Evolutionary conservation across 1,140 invertebrate species (phyloP), one percentile per base, ranked within the genome.

Genomic region (Trichonephila clavipes): DNA sequence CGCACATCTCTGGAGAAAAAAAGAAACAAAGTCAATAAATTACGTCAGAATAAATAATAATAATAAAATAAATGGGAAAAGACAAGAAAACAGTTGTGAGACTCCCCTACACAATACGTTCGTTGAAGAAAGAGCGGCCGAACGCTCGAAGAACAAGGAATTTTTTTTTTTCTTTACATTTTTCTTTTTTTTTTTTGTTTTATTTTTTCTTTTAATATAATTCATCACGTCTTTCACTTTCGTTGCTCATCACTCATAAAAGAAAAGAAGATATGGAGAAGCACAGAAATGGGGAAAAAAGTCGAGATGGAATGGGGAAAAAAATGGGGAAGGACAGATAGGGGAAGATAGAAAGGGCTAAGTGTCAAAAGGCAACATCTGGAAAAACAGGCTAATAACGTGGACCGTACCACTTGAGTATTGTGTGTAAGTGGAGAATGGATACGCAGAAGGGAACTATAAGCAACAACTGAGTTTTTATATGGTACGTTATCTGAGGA

Each of bases 351-450:
- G 69, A 82, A 90, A 90, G 89, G 89, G 89, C 69, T 90, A 62
- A 90, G 89, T 90, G 89, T 90, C 89, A 90, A 90, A 82, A 81
- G 89, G 72, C 69, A 82, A 81, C 89, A 90, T 90, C 89, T 90
- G 89, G 89, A 28, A 90, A 90, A 90, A 90, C 89, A 90, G 89
- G 51, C 89, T 90, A 90, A 90, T 90, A 90, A 90, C 59, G 89
- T 14, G 72, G 69, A 51, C 58, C 51, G 72, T 51, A 40, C 58
- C 58, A 82, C 89, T 89, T 72, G 66, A 89, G 88, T 2, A 34
- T 14, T 58, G 89, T 34, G 69, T 28, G 62, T n/a, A 82, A 61
- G 51, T 21, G 19, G 34, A 14, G 40, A 19, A 6, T 1, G 51
- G 44, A n/a, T 61, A 28, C 19, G 58, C 83, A 24, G 16, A 85